Percentiles rank a stretch among this genome's conserved stretches.
phyloP scores from a whole-genome alignment of 1,140 invertebrate genomes.

The Vanessa atalanta region DNA sequence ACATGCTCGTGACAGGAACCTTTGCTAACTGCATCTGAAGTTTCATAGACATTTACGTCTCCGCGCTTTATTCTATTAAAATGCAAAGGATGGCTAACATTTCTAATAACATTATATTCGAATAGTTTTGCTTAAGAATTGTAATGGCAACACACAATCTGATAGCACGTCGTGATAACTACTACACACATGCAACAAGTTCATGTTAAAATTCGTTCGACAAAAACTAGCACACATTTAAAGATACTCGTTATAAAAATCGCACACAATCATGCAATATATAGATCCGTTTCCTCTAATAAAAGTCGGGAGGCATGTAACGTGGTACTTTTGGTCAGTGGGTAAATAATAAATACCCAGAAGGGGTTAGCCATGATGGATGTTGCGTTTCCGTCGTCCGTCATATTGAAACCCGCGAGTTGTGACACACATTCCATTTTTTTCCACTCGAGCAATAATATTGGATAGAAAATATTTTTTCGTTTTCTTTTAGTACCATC shows the following conservation, averaged over 20 bases:
- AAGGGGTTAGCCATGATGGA: constrained; percentile 39
- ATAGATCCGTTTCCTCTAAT: constrained; percentile 12
- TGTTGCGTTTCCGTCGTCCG: constrained; percentile 34
- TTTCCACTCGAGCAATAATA: constrained; percentile 21
- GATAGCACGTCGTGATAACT: too few species aligned
- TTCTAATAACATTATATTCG: too few species aligned
- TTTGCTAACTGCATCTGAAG: not conserved
- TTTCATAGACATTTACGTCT: constrained; percentile 1
- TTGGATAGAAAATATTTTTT: constrained; percentile 9
- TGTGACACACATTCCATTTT: constrained; percentile 36
- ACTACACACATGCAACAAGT: not conserved
- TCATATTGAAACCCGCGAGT: constrained; percentile 34
- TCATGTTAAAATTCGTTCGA: not conserved
- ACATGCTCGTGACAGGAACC: not conserved
- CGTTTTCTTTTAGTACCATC: not conserved
- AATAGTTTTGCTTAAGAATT: too few species aligned
- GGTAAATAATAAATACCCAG: constrained; percentile 40
- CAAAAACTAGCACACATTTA: not conserved
- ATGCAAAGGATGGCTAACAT: not conserved
- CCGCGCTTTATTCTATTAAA: not conserved
- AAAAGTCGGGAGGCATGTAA: constrained; percentile 17
- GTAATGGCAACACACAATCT: too few species aligned
- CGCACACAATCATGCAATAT: not conserved
- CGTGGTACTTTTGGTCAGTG: constrained; percentile 32
- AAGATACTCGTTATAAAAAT: not conserved